These are phyloP conservation scores for Perca fluviatilis DNA, from an alignment of 2,113 vertebrate species.

Conservation along the genomic window DNA sequence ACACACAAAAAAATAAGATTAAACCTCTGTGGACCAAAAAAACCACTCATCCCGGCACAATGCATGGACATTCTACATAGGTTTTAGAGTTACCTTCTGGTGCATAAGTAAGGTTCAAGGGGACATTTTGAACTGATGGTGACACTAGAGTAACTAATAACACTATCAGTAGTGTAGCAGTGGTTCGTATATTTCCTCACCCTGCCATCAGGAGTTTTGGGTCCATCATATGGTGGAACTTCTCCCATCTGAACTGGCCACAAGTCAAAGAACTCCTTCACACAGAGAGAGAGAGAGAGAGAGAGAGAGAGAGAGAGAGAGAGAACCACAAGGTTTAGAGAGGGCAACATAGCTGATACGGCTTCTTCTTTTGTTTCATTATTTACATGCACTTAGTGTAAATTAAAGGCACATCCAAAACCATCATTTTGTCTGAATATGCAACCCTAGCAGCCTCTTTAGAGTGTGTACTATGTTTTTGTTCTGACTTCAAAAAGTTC, in stretches of 20 bases:
- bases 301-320: background rate
- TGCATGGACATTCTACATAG: background rate
- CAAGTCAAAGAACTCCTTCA: conserved; percentile 87
- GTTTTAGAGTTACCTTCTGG: background rate
- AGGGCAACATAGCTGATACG: background rate
- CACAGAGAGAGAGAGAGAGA: conserved; percentile 12
- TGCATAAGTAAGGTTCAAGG: background rate
- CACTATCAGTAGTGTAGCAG: background rate
- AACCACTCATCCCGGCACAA: no score
- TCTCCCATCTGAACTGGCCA: conserved; percentile 88
- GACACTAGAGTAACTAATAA: background rate
- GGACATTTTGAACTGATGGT: background rate
- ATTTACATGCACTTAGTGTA: conserved; percentile 6
- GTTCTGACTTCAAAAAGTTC: background rate
- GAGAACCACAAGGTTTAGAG: background rate
- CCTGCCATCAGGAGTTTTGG: conserved; percentile 88
- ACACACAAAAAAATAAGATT: background rate
- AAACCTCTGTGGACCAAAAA: no score
- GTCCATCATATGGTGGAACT: conserved; percentile 84
- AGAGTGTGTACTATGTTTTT: background rate
- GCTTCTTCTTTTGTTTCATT: background rate
- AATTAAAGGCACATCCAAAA: background rate
- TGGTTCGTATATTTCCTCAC: conserved; percentile 66
- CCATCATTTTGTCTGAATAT: background rate
- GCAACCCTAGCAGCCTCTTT: background rate